These are phyloP conservation scores for Ptilorrhoa leucosticta DNA, from an alignment of 2,113 vertebrate genomes.

Conservation along the genomic window DNA sequence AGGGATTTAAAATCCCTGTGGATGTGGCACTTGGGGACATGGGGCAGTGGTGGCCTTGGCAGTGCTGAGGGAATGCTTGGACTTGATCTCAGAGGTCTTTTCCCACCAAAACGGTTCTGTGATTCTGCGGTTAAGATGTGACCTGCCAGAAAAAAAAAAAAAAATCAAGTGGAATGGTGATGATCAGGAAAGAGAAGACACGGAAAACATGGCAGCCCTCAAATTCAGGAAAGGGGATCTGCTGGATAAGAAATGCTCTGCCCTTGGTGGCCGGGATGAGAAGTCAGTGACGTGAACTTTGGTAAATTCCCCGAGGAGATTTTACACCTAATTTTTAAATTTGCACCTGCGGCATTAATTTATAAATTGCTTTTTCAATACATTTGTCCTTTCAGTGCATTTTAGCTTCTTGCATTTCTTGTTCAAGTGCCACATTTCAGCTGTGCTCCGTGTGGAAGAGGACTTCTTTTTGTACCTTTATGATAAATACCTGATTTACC, in stretches of 20 bases:
- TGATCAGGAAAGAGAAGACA: background rate
- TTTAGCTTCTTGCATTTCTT: background rate
- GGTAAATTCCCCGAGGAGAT: background rate
- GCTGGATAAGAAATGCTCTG: background rate
- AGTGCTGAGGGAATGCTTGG: accelerated
- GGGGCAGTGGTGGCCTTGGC: background rate
- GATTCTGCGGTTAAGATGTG: background rate
- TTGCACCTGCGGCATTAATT: background rate
- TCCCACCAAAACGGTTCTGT: background rate
- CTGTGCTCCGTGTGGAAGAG: background rate
- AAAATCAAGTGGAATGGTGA: background rate
- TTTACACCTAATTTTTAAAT: background rate
- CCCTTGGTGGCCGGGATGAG: background rate
- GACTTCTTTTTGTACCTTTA: background rate
- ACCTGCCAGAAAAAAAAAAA: background rate
- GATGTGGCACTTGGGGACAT: background rate
- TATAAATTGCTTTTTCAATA: background rate
- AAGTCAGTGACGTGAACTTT: background rate
- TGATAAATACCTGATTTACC: background rate
- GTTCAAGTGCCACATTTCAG: background rate
- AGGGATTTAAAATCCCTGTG: accelerated
- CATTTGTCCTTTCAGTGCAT: background rate
- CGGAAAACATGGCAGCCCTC: accelerated
- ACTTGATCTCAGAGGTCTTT: background rate
- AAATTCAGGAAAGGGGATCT: background rate